These are phyloP conservation scores for Drosophila lowei DNA, from an alignment of 1,140 invertebrate species.

Conservation along the genomic window DNA sequence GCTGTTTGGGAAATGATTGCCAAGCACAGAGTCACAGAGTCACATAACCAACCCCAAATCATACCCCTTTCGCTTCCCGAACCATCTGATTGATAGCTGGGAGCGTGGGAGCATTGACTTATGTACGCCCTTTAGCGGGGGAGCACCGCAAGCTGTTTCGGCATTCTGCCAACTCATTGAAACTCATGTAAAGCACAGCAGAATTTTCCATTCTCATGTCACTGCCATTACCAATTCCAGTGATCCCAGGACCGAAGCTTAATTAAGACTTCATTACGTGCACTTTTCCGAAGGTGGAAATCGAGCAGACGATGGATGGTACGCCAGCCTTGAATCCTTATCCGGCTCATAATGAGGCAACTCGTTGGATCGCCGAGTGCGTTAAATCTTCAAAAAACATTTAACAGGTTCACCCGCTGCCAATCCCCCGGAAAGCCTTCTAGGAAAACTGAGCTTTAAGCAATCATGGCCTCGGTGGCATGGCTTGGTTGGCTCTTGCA, in stretches of 20 bases:
- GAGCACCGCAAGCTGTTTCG: not conserved
- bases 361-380: constrained; percentile 59
- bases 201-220: constrained; percentile 28
- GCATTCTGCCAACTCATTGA: constrained; percentile 34
- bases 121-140: not conserved
- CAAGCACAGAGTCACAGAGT: constrained; percentile 1
- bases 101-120: constrained; percentile 29
- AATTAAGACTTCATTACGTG: constrained; percentile 74
- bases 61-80: not conserved
- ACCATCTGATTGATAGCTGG: constrained; percentile 24
- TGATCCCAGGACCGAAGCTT: constrained; percentile 36
- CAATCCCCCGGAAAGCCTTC: too few species aligned
- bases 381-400: constrained; percentile 68
- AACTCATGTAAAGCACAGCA: constrained; percentile 34
- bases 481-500: constrained; percentile 26
- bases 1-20: constrained; percentile 32
- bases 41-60: not conserved
- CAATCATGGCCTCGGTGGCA: constrained; percentile 49
- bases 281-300: constrained; percentile 36
- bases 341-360: constrained; percentile 46
- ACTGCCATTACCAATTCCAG: constrained; percentile 28
- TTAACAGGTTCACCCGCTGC: constrained; percentile 27
- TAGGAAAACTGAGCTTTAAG: not conserved
- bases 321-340: not conserved
- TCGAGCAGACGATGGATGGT: not conserved